Percentiles rank a stretch among this genome's conserved stretches.
Evolutionary conservation across 2,113 vertebrate species (phyloP).

Genomic region (Chionis minor): DNA sequence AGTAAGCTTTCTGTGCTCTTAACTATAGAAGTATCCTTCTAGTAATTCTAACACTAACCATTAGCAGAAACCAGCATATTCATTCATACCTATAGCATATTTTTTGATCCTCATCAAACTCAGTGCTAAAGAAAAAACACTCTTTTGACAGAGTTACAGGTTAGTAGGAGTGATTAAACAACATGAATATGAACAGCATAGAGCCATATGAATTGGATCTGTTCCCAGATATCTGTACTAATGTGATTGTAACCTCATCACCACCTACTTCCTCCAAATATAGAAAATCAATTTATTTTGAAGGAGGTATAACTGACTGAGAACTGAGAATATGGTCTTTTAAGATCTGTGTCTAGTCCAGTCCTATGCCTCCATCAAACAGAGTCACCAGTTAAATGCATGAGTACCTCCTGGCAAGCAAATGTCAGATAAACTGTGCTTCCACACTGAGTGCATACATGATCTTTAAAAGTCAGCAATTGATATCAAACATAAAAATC

Average conservation of each 20-base stretch:
- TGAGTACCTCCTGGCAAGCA: not conserved
- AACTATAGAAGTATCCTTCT: not conserved
- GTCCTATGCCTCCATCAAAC: not conserved
- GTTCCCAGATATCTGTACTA: not conserved
- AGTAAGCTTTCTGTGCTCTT: not conserved
- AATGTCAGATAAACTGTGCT: not conserved
- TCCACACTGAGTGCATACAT: not conserved
- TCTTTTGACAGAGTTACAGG: not conserved
- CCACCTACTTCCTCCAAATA: not conserved
- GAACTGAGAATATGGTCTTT: not conserved
- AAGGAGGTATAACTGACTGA: not conserved
- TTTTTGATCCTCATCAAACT: not conserved
- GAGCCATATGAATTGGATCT: not conserved
- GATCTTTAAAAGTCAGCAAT: not conserved
- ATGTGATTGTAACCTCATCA: not conserved
- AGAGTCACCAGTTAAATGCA: not conserved
- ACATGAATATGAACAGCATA: not conserved
- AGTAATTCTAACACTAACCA: not conserved
- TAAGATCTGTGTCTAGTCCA: not conserved
- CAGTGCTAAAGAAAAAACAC: not conserved
- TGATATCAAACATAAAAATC: not conserved
- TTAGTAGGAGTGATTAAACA: not conserved
- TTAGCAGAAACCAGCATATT: not conserved
- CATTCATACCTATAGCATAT: not conserved
- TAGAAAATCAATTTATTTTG: not conserved